These are phyloP conservation scores for Spheniscus humboldti DNA, from an alignment of 2,797 vertebrate species.

Conservation along the genomic window DNA sequence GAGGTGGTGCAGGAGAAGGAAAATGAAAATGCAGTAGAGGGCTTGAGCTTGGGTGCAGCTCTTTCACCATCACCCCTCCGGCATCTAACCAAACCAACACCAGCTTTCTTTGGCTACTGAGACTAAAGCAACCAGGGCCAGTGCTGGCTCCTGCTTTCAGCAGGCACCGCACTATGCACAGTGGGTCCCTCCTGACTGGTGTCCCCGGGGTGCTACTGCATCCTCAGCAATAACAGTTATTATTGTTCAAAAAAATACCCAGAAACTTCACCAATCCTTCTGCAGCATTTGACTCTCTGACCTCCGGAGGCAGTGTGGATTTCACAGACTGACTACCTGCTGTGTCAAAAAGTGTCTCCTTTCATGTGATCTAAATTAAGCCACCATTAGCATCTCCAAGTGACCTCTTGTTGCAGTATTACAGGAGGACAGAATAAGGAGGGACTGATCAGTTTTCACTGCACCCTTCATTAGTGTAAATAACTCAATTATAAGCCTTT, in stretches of 20 bases:
- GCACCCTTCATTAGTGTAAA: slow-evolving; percentile 49
- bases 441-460: slow-evolving; percentile 42
- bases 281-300: slow-evolving; percentile 23
- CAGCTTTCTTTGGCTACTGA: not conserved
- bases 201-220: not conserved
- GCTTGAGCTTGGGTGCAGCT: not conserved
- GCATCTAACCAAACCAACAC: not conserved
- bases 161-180: not conserved
- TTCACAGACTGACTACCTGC: slow-evolving; percentile 61
- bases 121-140: not conserved
- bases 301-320: slow-evolving; percentile 52
- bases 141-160: not conserved
- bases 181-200: not conserved
- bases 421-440: slow-evolving; percentile 46
- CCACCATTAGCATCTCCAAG: slow-evolving; percentile 59
- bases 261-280: slow-evolving; percentile 21
- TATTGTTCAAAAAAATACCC: slow-evolving; percentile 4
- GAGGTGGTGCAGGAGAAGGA: not conserved
- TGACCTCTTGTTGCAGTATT: slow-evolving; percentile 64
- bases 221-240: not conserved
- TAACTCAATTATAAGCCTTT: slow-evolving; percentile 47
- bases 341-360: slow-evolving; percentile 52
- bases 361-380: slow-evolving; percentile 68
- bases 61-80: not conserved
- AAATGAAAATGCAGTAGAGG: not conserved